Evolutionary conservation across 2,113 vertebrate species (phyloP).

Genomic region (Sturnira hondurensis): DNA sequence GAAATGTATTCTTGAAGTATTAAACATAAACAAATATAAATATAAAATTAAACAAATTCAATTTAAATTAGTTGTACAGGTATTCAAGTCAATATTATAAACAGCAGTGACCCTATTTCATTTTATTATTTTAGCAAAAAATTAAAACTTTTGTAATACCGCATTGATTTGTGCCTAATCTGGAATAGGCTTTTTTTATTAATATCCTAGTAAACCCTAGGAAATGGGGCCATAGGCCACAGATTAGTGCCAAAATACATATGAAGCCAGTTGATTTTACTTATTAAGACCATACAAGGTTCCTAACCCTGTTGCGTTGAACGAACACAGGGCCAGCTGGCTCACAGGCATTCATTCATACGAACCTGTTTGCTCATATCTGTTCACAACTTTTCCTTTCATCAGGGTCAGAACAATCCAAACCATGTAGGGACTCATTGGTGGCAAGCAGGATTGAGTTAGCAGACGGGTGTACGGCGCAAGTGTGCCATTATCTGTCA

Average conservation of each 20-base stretch:
- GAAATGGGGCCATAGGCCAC: constrained; percentile 83
- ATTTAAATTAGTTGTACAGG: constrained; percentile 34
- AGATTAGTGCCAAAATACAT: constrained; percentile 83
- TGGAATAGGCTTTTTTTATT: constrained; percentile 79
- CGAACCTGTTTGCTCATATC: constrained; percentile 72
- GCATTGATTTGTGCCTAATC: constrained; percentile 73
- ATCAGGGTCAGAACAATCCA: constrained; percentile 36
- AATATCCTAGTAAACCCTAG: constrained; percentile 81
- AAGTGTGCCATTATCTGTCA: neutral
- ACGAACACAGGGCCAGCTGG: constrained; percentile 76
- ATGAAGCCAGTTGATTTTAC: constrained; percentile 79
- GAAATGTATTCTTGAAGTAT: neutral
- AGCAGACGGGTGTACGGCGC: neutral
- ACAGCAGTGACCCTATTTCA: constrained; percentile 27
- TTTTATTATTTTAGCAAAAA: constrained; percentile 58
- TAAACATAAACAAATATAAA: constrained; percentile 64
- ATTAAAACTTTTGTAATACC: constrained; percentile 62
- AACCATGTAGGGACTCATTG: neutral
- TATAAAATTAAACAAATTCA: constrained; percentile 60
- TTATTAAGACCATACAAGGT: constrained; percentile 83
- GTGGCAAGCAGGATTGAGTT: neutral
- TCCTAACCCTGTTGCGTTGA: constrained; percentile 71
- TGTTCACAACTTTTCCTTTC: constrained; percentile 78
- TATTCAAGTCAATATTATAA: constrained; percentile 62
- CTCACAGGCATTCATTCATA: constrained; percentile 72